A percentile compares a stretch with the other conserved stretches of the same genome.
Conservation (phyloP, 2,888 invertebrate genomes). For the Carabus problematicus region DNA sequence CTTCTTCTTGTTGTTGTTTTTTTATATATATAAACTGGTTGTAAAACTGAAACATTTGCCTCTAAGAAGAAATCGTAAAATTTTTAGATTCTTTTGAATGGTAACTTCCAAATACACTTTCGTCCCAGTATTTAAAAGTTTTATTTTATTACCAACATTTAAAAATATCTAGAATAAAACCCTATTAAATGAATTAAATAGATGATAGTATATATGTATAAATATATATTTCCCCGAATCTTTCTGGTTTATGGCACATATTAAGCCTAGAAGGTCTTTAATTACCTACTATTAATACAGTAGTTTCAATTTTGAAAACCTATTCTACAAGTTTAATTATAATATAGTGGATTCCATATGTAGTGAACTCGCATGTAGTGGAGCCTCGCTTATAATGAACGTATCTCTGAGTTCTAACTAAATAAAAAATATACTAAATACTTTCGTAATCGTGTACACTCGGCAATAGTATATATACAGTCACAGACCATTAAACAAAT, state of each 20-base stretch:
- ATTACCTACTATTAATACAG: constrained; percentile 2
- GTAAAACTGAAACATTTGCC: constrained; percentile 4
- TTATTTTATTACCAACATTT: constrained; percentile 26
- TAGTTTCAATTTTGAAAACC: neutral
- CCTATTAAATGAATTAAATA: constrained; percentile 27
- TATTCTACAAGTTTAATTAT: neutral
- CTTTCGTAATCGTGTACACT: too few relatives aligned
- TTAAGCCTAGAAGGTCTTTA: neutral
- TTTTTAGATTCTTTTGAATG: neutral
- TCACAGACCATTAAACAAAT: neutral
- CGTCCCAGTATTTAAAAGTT: constrained; percentile 10
- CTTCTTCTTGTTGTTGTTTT: neutral
- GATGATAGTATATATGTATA: neutral
- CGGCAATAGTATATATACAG: neutral
- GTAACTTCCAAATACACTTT: neutral
- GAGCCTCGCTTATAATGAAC: too few relatives aligned
- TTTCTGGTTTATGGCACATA: neutral
- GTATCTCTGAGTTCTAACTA: neutral
- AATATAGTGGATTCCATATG: too few relatives aligned
- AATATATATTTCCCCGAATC: neutral
- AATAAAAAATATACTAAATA: too few relatives aligned
- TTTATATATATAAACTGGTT: constrained; percentile 4
- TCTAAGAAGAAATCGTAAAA: constrained; percentile 8
- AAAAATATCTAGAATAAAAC: constrained; percentile 36
- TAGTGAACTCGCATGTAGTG: too few relatives aligned